Evolutionary conservation across 30 jellyfish, hydroid and myxozoan species (phyloP).

Genomic region (Phacellophora camtschatica): DNA sequence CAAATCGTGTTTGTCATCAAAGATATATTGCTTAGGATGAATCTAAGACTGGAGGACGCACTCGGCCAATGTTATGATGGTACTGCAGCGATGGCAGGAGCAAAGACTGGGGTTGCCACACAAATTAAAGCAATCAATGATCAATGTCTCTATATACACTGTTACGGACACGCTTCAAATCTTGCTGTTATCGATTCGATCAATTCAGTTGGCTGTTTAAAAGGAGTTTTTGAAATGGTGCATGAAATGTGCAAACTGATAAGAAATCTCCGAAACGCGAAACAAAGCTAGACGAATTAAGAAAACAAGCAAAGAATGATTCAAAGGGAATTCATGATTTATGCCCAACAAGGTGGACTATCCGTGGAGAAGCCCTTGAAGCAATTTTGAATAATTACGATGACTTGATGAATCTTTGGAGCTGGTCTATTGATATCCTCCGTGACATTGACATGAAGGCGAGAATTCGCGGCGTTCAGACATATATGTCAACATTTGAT

Average conservation of each 20-base stretch:
- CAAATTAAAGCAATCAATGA: slow-evolving; percentile 45
- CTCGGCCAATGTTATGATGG: slow-evolving; percentile 72
- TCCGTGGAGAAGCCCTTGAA: slow-evolving; percentile 59
- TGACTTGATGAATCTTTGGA: slow-evolving; percentile 34
- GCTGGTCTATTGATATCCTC: slow-evolving; percentile 29
- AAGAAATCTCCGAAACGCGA: too few species aligned
- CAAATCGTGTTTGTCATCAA: slow-evolving; percentile 44
- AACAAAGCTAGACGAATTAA: slow-evolving; percentile 28
- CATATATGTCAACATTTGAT: slow-evolving; percentile 35
- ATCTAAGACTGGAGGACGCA: slow-evolving; percentile 60
- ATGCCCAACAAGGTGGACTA: too few species aligned
- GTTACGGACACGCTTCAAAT: too few species aligned
- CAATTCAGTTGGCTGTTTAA: slow-evolving; percentile 39
- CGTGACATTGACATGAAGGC: slow-evolving; percentile 28
- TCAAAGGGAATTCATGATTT: slow-evolving; percentile 29
- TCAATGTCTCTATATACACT: slow-evolving; percentile 40
- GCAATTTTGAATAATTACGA: slow-evolving; percentile 17
- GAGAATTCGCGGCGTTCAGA: slow-evolving; percentile 37
- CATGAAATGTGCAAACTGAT: slow-evolving; percentile 36
- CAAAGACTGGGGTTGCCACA: slow-evolving; percentile 73
- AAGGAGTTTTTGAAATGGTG: slow-evolving; percentile 45
- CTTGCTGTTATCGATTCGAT: slow-evolving; percentile 65
- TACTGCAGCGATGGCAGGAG: slow-evolving; percentile 77
- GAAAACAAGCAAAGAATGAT: slow-evolving; percentile 33
- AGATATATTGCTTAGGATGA: slow-evolving; percentile 39